Evolutionary conservation across 2,888 invertebrate genomes (phyloP), one percentile per base, ranked within the genome.

Genomic region (Galeopsomyia nigrocyanea): DNA sequence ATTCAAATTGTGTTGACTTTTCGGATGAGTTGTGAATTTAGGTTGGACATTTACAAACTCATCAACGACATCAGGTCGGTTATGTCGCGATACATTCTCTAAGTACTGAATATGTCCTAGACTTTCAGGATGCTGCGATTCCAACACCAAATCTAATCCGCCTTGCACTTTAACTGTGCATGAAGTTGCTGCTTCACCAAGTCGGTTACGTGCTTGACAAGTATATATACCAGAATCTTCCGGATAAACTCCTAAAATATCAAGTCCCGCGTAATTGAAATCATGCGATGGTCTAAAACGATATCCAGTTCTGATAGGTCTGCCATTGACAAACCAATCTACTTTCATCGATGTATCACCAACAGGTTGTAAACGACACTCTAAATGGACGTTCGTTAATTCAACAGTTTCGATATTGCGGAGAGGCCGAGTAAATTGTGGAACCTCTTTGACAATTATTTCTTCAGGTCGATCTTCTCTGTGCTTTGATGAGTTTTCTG

Each of bases 221-320:
- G 96, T 96, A 86, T 98, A 99, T 0, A 97, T 95, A 19, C 98
- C 98, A 7, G 96, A 96, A 87, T 99, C 99, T 80, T 94, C 95
- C n/a, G 99, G 96, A 85, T 98, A 98, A 26, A 98, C 97, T 82
- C 97, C 97, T 22, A 98, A 89, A 64, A 99, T 91, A 87, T 99
- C 98, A 67, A 99, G 89, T 10, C 98, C 97, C 19, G 98, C 98
- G 84, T 97, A 99, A 83, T 98, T 98, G 85, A 98, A 98, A 87
- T 99, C 98, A 82, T 96, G 95, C 3, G 97, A 96, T 55, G 98
- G 98, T 83, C 97, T 92, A 89, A 98, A 99, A 77, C 99, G 91
- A 83, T 97, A 93, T 78, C 98, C 98, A 56, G 95, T 94, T 84
- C 94, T 95, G 1, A 99, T 92, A 0, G 98, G 96, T 77, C 92